Base-by-base conservation (phyloP, 1,140 invertebrate genomes). In the Acyrthosiphon pisum region DNA sequence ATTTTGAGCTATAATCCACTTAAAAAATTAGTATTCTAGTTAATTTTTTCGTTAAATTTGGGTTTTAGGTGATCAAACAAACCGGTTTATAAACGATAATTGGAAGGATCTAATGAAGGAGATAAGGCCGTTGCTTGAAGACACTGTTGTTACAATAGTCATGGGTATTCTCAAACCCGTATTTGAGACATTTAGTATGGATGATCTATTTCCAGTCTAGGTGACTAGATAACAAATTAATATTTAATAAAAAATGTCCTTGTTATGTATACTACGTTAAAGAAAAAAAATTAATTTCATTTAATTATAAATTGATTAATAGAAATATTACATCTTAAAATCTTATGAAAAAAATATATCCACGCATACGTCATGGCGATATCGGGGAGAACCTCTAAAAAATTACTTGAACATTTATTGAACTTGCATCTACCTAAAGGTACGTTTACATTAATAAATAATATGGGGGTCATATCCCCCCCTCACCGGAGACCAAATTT, bases 81-180 rank as follows among this genome's bases (percentile, higher is more conserved):
- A 95, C 83, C 95, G 95, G 26, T 97, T 97, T 94, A 94, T 97
- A 2, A 97, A 97, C 94, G 96, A 97, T 30, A 97, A 97, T 94
- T 96, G 96, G 90, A 96, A 96, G 37, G 94, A 96, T 3, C 95
- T 97, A 0, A 97, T 97, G 94, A 96, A 96, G 91, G 97, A 97
- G 94, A 94, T 97, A 50, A 96, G 96, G 94, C 95, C 95, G 18
- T 95, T 96, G 0, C 97, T 97, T 93, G 96, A 97, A 94, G 95
- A 96, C 93, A 96, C 96, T 0, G 93, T 94, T 23, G 50, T 35
- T n/a, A 26, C 56, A 53, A 93, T 94, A 46, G 6, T 93, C 23
- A 26, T 93, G 37, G 81, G 91, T 30, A 92, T 94, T 60, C 56
- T 93, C 44, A 94, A 92, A 48, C 84, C 84, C 20, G 83, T 94